Percentiles rank a stretch among this genome's conserved stretches.
These are phyloP conservation scores for Drosophila imparisetae DNA, from an alignment of 2,888 invertebrate genomes.

Conservation along the genomic window DNA sequence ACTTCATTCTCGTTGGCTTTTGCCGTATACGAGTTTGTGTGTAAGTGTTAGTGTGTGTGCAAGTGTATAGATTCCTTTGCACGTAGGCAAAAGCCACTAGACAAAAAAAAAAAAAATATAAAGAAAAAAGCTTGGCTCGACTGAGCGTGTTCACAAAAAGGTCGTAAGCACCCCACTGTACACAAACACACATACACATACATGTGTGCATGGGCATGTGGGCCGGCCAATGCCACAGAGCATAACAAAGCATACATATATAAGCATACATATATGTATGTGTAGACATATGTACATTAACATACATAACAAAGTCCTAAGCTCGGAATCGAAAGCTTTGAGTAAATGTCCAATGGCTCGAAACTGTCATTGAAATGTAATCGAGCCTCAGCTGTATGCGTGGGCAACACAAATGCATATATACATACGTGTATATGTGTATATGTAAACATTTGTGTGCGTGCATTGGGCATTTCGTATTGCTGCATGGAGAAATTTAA, in stretches of 20 bases:
- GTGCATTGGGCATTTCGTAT: slow-evolving; percentile 26
- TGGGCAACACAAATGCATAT: slow-evolving; percentile 39
- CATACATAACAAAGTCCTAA: slow-evolving; percentile 46
- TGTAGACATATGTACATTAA: slow-evolving; percentile 6
- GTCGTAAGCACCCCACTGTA: slow-evolving; percentile 59
- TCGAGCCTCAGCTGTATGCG: slow-evolving; percentile 35
- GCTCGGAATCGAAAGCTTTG: slow-evolving; percentile 44
- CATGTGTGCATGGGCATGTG: slow-evolving; percentile 35
- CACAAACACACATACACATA: background rate
- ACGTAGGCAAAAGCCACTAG: slow-evolving; percentile 65
- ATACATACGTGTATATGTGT: background rate
- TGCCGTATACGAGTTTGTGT: slow-evolving; percentile 5
- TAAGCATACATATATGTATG: background rate
- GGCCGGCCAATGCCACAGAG: slow-evolving; percentile 68
- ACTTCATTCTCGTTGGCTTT: slow-evolving; percentile 57
- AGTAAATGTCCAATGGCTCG: slow-evolving; percentile 35
- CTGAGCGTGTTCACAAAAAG: slow-evolving; percentile 48
- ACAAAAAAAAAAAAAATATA: slow-evolving; percentile 12
- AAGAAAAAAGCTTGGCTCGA: slow-evolving; percentile 64
- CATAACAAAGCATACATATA: slow-evolving; percentile 27
- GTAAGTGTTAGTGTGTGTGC: slow-evolving; percentile 33
- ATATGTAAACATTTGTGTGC: background rate
- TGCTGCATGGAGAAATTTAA: slow-evolving; percentile 71
- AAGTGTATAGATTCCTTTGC: slow-evolving; percentile 78
- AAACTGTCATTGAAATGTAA: slow-evolving; percentile 67